phyloP scores from a whole-genome alignment of 2,888 invertebrate species.

The Mesochorus sp. region DNA sequence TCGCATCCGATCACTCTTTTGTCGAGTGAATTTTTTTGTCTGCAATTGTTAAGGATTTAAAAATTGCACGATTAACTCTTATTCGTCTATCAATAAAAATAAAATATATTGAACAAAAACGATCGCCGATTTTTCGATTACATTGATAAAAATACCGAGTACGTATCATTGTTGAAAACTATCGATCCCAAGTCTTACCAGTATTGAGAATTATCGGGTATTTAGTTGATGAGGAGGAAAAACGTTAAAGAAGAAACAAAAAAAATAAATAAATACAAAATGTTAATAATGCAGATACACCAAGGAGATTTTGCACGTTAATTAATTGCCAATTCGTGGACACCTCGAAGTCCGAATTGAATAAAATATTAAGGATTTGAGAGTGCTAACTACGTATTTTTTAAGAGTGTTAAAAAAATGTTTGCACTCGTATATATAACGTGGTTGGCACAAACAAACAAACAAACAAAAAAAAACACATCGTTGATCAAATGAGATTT shows the following conservation, averaged over 20 bases:
- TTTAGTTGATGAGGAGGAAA: constrained; percentile 13
- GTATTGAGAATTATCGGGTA: constrained; percentile 29
- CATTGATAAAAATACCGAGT: neutral
- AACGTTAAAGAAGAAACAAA: neutral
- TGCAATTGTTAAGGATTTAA: no score
- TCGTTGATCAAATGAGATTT: constrained; percentile 35
- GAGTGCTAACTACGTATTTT: constrained; percentile 39
- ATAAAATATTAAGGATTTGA: constrained; percentile 12
- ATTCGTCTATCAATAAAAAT: neutral
- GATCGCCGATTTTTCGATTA: constrained; percentile 12
- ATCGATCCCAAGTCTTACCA: constrained; percentile 53
- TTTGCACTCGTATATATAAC: neutral
- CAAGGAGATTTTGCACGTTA: constrained; percentile 29
- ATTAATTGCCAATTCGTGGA: constrained; percentile 29
- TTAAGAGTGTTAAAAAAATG: constrained; percentile 21
- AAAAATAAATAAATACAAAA: constrained; percentile 11
- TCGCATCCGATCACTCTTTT: neutral
- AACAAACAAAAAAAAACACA: neutral
- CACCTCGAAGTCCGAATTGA: constrained; percentile 25
- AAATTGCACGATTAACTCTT: no score
- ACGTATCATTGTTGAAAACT: constrained; percentile 50
- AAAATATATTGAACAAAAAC: neutral
- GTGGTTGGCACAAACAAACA: no score
- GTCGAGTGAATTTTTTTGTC: neutral
- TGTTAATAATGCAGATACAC: constrained; percentile 1